Evolutionary conservation across 2,888 invertebrate species (phyloP).

Genomic region (Euspilapteryx auroguttella): DNA sequence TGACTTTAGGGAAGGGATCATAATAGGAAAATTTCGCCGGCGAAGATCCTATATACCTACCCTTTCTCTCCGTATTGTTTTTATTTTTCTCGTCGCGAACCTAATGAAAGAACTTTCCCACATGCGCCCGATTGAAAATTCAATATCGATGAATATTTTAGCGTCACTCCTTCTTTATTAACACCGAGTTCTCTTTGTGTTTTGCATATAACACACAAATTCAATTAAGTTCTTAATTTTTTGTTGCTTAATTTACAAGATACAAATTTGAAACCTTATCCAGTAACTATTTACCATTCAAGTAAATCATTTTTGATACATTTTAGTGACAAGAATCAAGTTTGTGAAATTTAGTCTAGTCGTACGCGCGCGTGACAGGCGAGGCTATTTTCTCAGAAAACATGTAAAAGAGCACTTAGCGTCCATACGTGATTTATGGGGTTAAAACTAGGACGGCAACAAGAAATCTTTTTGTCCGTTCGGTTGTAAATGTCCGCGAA

Average conservation of each 20-base stretch:
- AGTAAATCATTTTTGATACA: too few relatives aligned
- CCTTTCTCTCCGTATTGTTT: constrained; percentile 59
- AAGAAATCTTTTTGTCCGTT: constrained; percentile 36
- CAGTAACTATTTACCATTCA: too few relatives aligned
- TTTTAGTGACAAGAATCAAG: too few relatives aligned
- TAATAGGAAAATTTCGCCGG: constrained; percentile 53
- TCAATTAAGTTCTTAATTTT: too few relatives aligned
- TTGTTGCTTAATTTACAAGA: too few relatives aligned
- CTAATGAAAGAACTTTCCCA: constrained; percentile 54
- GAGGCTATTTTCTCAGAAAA: constrained; percentile 1
- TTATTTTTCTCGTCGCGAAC: constrained; percentile 38
- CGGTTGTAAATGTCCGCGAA: constrained; percentile 49
- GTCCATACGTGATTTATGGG: constrained; percentile 11
- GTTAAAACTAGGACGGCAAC: constrained; percentile 27
- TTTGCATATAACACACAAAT: too few relatives aligned
- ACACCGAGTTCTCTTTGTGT: too few relatives aligned
- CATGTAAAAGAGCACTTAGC: constrained; percentile 6
- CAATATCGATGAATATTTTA: constrained; percentile 27
- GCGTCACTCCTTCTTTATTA: too few relatives aligned
- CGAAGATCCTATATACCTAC: constrained; percentile 31
- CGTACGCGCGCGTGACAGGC: too few relatives aligned
- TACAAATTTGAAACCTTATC: too few relatives aligned
- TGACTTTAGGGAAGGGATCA: constrained; percentile 52
- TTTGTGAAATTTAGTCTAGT: too few relatives aligned
- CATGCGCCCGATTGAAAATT: constrained; percentile 34